These are phyloP conservation scores for Aphrocallistes beatrix DNA, from an alignment of 37 sponge, comb jelly and placozoan genomes.

Conservation along the genomic window DNA sequence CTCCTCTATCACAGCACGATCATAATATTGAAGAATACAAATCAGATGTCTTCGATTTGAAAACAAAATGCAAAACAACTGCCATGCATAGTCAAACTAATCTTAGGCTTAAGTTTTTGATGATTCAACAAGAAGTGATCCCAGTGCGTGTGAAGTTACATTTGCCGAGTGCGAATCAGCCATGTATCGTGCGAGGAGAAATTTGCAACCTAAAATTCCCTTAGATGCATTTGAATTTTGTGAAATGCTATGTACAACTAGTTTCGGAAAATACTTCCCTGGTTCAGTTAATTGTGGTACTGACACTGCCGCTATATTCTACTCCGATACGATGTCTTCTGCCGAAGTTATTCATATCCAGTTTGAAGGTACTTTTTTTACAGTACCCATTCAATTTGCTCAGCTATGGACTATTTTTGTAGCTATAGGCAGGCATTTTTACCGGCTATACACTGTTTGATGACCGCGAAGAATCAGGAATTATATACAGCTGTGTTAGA, in stretches of 20 bases:
- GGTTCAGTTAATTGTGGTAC: background rate
- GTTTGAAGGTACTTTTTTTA: background rate
- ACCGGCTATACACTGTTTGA: background rate
- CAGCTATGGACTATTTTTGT: conserved; percentile 16
- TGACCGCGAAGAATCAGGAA: conserved; percentile 9
- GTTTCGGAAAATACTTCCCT: too few species aligned
- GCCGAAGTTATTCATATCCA: background rate
- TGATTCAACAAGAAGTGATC: background rate
- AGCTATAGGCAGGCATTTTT: background rate
- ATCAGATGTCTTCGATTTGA: background rate
- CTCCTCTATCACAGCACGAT: background rate
- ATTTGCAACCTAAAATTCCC: background rate
- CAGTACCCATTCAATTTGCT: background rate
- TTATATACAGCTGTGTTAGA: background rate
- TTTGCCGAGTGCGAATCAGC: conserved; percentile 16
- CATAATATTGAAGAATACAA: background rate
- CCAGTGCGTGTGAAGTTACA: background rate
- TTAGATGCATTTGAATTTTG: background rate
- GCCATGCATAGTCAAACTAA: background rate
- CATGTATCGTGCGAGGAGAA: conserved; percentile 11
- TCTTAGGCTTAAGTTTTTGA: background rate
- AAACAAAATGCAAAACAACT: background rate
- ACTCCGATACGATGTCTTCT: background rate
- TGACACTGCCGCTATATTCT: background rate
- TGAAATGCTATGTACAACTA: background rate